These are phyloP conservation scores for Arrhamphus sclerolepis DNA, from an alignment of 2,797 vertebrate species.

Conservation along the genomic window DNA sequence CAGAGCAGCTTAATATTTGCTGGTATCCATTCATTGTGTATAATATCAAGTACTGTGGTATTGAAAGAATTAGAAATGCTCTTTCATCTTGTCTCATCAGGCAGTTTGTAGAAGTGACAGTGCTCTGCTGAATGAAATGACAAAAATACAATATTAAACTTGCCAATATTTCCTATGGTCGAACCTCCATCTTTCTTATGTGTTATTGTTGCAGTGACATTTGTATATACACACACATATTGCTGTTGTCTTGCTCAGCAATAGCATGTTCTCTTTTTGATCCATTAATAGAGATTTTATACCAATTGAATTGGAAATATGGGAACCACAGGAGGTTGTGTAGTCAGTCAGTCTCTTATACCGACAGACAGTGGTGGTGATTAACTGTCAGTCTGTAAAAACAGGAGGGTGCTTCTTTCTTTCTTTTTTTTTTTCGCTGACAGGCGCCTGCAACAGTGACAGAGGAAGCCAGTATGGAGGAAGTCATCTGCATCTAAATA, in stretches of 20 bases:
- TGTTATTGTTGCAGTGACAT: conserved; percentile 26
- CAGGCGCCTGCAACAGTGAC: conserved; percentile 55
- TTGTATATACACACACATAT: conserved; percentile 13
- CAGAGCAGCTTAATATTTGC: conserved; percentile 51
- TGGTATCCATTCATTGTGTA: conserved; percentile 46
- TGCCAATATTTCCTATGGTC: conserved; percentile 25
- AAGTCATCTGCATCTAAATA: conserved; percentile 83
- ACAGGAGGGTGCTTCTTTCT: conserved; percentile 44
- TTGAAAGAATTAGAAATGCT: conserved; percentile 44
- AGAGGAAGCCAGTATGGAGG: conserved; percentile 66
- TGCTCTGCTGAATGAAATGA: conserved; percentile 22
- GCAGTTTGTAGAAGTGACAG: conserved; percentile 36
- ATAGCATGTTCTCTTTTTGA: conserved; percentile 35
- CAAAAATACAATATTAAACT: conserved; percentile 23
- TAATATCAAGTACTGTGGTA: conserved; percentile 46
- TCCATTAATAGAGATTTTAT: conserved; percentile 51
- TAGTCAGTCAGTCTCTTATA: conserved; percentile 43
- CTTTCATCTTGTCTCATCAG: conserved; percentile 29
- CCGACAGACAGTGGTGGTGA: conserved; percentile 52
- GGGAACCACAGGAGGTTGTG: conserved; percentile 36
- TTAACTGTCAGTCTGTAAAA: conserved; percentile 62
- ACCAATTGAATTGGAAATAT: conserved; percentile 41
- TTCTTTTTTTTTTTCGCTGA: conserved; percentile 44
- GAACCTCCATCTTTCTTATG: conserved; percentile 17
- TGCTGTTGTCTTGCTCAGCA: conserved; percentile 17